These are phyloP conservation scores for Lepus townsendii DNA, from an alignment of 2,797 vertebrate species.

Conservation along the genomic window DNA sequence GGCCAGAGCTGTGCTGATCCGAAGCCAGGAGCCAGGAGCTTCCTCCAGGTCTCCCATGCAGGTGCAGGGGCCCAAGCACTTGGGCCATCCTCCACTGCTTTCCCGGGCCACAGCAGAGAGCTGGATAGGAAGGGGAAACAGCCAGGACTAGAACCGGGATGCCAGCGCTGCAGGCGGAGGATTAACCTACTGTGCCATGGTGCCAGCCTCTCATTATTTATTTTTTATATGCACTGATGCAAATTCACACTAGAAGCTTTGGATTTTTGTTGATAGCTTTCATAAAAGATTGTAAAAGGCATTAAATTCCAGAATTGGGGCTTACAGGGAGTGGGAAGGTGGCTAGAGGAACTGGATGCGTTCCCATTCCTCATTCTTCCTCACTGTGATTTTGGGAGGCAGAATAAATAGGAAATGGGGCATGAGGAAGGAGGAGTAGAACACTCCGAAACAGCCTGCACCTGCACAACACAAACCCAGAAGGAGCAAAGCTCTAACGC, in stretches of 20 bases:
- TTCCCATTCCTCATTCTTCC: neutral
- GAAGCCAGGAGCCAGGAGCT: too few relatives aligned
- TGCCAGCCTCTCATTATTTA: neutral
- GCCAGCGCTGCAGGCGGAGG: too few relatives aligned
- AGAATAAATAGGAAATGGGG: constrained; percentile 67
- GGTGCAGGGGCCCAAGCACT: too few relatives aligned
- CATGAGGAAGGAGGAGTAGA: neutral
- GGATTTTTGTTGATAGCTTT: constrained; percentile 49
- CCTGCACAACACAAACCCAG: constrained; percentile 37
- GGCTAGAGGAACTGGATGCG: constrained; percentile 18
- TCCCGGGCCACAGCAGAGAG: too few relatives aligned
- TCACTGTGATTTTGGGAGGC: constrained; percentile 21
- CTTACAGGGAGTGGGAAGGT: neutral
- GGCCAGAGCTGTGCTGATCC: too few relatives aligned
- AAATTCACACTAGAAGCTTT: constrained; percentile 54
- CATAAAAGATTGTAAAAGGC: constrained; percentile 53
- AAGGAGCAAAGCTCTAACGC: constrained; percentile 25
- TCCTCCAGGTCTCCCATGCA: too few relatives aligned
- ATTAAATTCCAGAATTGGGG: constrained; percentile 47
- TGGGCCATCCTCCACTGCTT: too few relatives aligned
- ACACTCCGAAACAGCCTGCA: constrained; percentile 5
- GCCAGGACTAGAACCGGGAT: too few relatives aligned
- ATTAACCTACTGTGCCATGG: too few relatives aligned
- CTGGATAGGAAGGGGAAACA: too few relatives aligned
- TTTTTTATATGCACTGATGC: constrained; percentile 34